Conservation (phyloP, 2,888 invertebrate species). For the Drosophila trichaetosa region DNA sequence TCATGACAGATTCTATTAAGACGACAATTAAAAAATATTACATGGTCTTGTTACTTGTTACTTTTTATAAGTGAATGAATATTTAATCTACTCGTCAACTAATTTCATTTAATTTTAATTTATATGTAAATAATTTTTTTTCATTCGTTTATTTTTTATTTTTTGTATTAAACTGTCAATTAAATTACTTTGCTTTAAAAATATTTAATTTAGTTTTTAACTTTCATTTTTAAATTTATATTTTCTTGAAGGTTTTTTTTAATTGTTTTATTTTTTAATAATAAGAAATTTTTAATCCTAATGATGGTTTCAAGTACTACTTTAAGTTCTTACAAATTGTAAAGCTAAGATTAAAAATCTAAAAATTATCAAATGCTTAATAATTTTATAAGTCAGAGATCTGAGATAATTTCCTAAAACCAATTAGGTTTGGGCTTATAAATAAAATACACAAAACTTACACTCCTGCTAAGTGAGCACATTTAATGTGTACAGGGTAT, state of each 20-base stretch:
- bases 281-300: background rate
- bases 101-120: background rate
- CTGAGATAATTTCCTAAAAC: no score
- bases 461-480: background rate
- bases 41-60: no score
- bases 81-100: background rate
- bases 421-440: background rate
- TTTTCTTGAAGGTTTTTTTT: background rate
- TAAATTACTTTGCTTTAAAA: background rate
- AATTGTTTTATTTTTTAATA: background rate
- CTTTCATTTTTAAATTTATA: background rate
- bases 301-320: background rate
- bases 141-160: rapidly evolving
- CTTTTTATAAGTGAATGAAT: background rate
- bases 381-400: background rate
- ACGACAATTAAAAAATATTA: background rate
- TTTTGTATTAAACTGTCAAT: background rate
- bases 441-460: background rate
- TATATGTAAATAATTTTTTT: background rate
- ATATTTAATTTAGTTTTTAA: background rate
- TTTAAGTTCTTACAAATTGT: background rate
- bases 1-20: background rate
- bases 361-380: background rate
- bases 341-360: background rate
- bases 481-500: slow-evolving; percentile 7